A percentile compares a stretch with the other conserved stretches of the same genome.
phyloP scores from a whole-genome alignment of 2,888 invertebrate genomes.

The Xestia xanthographa region DNA sequence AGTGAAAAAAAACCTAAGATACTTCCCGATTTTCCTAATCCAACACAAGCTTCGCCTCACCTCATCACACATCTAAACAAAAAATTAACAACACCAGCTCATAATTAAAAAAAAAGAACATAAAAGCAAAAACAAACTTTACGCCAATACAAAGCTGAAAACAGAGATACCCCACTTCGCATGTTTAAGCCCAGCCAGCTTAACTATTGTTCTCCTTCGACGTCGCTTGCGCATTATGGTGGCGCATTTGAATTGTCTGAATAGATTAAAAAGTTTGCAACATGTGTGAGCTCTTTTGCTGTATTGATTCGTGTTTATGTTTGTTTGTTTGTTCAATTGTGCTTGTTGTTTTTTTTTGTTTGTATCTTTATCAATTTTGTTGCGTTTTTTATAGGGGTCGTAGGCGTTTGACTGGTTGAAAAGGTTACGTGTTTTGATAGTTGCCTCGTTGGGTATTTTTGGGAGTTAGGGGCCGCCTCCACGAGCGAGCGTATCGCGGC shows the following conservation, averaged over 20 bases:
- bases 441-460: background rate
- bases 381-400: conserved; percentile 18
- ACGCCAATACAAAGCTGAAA: conserved; percentile 44
- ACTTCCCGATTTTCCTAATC: background rate
- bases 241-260: conserved; percentile 78
- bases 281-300: conserved; percentile 69
- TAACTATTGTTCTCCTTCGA: conserved; percentile 78
- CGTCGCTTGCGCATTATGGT: conserved; percentile 77
- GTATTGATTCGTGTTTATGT: conserved; percentile 68
- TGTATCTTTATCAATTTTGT: conserved; percentile 37
- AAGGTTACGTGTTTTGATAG: background rate
- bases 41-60: background rate
- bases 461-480: too few species aligned
- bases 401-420: background rate
- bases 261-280: conserved; percentile 79
- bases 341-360: conserved; percentile 28
- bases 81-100: conserved; percentile 24
- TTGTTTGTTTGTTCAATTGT: conserved; percentile 61
- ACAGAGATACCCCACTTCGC: conserved; percentile 84
- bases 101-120: conserved; percentile 56
- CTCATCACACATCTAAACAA: conserved; percentile 17
- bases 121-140: conserved; percentile 56
- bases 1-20: background rate
- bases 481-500: too few species aligned
- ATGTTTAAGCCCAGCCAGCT: conserved; percentile 77